These are phyloP conservation scores for Epinephelus lanceolatus DNA, from an alignment of 2,113 vertebrate genomes.

Conservation along the genomic window DNA sequence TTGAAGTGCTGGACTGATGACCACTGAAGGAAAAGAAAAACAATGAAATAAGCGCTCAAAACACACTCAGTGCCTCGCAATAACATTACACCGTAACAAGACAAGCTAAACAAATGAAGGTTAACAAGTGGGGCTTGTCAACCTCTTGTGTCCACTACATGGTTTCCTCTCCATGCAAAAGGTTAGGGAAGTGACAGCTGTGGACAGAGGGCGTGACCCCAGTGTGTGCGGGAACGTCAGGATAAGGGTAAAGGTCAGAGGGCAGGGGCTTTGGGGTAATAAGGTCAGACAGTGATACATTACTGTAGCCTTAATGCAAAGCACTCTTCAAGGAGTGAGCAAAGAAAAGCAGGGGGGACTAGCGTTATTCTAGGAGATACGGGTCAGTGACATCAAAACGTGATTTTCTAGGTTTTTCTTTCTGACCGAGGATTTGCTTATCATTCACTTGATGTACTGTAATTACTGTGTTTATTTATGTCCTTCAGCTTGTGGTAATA, in stretches of 20 bases:
- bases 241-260: constrained; percentile 63
- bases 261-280: constrained; percentile 60
- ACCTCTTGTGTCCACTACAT: constrained; percentile 5
- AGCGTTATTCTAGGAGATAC: background rate
- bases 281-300: constrained; percentile 75
- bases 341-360: background rate
- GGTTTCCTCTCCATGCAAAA: constrained; percentile 26
- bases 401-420: background rate
- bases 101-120: constrained; percentile 17
- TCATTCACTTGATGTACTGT: background rate
- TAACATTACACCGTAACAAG: background rate
- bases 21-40: background rate
- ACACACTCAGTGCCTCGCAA: background rate
- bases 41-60: background rate
- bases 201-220: constrained; percentile 51
- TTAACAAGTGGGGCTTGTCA: constrained; percentile 31
- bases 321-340: constrained; percentile 12
- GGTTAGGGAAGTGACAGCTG: constrained; percentile 23
- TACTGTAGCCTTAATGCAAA: constrained; percentile 52
- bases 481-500: too few relatives aligned
- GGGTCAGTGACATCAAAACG: background rate
- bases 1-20: background rate
- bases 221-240: constrained; percentile 37
- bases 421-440: background rate
- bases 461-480: too few relatives aligned